phyloP scores from a whole-genome alignment of 1,140 invertebrate genomes.

The Penaeus japonicus region DNA sequence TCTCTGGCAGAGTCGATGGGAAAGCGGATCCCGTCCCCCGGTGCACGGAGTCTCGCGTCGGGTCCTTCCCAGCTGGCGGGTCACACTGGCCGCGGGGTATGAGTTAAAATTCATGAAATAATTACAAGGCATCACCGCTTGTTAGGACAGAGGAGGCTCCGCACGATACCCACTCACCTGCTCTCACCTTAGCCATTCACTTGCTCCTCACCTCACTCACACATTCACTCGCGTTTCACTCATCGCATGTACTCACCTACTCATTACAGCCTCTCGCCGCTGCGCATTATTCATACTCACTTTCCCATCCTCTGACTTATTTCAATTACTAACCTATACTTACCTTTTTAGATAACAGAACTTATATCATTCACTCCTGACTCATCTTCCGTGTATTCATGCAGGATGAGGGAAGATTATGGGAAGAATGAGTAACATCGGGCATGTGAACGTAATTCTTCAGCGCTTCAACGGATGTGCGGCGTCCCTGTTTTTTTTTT shows the following conservation, averaged over 20 bases:
- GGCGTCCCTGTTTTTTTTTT: too few relatives aligned
- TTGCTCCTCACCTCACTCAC: background rate
- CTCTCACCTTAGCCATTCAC: background rate
- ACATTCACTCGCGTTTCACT: background rate
- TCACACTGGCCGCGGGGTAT: slow-evolving; percentile 36
- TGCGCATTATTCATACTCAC: too few relatives aligned
- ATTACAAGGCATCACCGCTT: slow-evolving; percentile 53
- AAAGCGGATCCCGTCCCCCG: background rate
- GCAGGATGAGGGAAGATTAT: too few relatives aligned
- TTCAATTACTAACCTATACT: too few relatives aligned
- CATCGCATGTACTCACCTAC: background rate
- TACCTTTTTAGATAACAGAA: too few relatives aligned
- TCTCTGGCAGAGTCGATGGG: background rate
- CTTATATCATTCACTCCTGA: too few relatives aligned
- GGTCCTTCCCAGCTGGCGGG: slow-evolving; percentile 25
- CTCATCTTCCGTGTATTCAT: too few relatives aligned
- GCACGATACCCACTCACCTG: slow-evolving; percentile 17
- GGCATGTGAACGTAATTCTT: too few relatives aligned
- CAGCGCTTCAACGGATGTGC: too few relatives aligned
- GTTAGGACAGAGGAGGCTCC: slow-evolving; percentile 44
- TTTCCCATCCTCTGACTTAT: too few relatives aligned
- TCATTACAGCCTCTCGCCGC: too few relatives aligned
- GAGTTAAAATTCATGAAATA: slow-evolving; percentile 56
- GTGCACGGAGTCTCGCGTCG: background rate
- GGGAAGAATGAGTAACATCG: too few relatives aligned